These are phyloP conservation scores for Reinhardtius hippoglossoides DNA, from an alignment of 2,113 vertebrate species.

Conservation along the genomic window DNA sequence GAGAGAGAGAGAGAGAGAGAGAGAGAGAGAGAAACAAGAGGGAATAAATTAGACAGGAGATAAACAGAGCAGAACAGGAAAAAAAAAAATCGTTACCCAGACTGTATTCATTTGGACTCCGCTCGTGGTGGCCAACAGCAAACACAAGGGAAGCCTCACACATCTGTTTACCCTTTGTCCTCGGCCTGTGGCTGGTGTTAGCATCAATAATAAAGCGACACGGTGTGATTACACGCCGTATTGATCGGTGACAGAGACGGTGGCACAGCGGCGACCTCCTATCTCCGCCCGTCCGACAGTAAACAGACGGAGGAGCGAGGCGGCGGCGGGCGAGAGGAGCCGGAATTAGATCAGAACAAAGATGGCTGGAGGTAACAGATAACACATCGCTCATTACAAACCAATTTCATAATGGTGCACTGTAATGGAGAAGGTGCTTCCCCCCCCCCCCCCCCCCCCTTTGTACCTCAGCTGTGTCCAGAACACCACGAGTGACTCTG, in stretches of 20 bases:
- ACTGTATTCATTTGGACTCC: constrained; percentile 24
- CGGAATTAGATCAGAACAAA: constrained; percentile 36
- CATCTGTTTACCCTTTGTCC: constrained; percentile 45
- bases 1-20: neutral
- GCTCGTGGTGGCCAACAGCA: neutral
- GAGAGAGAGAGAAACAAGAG: constrained; percentile 10
- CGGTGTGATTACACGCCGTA: constrained; percentile 69
- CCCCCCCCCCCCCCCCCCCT: neutral
- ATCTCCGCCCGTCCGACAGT: constrained; percentile 65
- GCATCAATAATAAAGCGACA: constrained; percentile 61
- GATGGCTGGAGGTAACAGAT: constrained; percentile 16
- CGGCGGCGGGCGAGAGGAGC: neutral
- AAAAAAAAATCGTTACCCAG: neutral
- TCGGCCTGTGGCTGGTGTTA: constrained; percentile 3
- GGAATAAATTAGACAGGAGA: constrained; percentile 40
- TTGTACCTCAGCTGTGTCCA: neutral
- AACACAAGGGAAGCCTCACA: constrained; percentile 34
- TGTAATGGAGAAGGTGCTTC: neutral
- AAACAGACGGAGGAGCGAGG: constrained; percentile 40
- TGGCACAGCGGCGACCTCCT: constrained; percentile 37
- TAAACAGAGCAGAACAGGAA: neutral
- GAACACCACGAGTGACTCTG: neutral
- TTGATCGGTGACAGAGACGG: constrained; percentile 65
- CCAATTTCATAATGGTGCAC: constrained; percentile 4
- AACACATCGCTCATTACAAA: constrained; percentile 13